Conservation (phyloP, 2,888 invertebrate genomes). For the Melanargia galathea region DNA sequence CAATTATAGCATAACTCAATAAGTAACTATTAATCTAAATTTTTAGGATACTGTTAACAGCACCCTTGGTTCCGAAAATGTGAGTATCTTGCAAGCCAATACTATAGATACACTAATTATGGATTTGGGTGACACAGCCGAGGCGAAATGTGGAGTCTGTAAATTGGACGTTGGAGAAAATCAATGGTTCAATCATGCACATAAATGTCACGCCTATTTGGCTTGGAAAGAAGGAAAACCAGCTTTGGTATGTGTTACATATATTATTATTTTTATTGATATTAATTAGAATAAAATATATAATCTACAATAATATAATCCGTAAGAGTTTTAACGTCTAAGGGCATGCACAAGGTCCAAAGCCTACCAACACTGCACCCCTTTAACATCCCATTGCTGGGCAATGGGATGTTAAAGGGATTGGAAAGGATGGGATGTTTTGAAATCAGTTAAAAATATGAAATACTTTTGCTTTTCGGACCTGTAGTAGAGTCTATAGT, state of each 20-base stretch:
- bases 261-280: not conserved
- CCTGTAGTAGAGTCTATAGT: too few relatives aligned
- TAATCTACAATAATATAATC: too few relatives aligned
- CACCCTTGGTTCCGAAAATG: constrained; percentile 1
- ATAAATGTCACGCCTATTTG: constrained; percentile 78
- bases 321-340: too few relatives aligned
- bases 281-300: too few relatives aligned
- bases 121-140: constrained; percentile 10
- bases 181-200: constrained; percentile 74
- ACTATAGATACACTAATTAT: constrained; percentile 8
- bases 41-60: not conserved
- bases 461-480: too few relatives aligned
- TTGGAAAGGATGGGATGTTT: too few relatives aligned
- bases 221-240: constrained; percentile 79
- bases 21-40: not conserved
- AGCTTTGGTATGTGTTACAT: constrained; percentile 64
- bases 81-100: not conserved
- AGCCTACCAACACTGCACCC: too few relatives aligned
- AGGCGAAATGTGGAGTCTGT: constrained; percentile 58
- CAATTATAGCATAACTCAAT: too few relatives aligned
- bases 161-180: constrained; percentile 51
- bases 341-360: too few relatives aligned
- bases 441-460: too few relatives aligned
- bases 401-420: too few relatives aligned
- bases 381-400: too few relatives aligned